Evolutionary conservation across 35 echinoderm and acorn worm species (phyloP).

Genomic region (Anneissia japonica): DNA sequence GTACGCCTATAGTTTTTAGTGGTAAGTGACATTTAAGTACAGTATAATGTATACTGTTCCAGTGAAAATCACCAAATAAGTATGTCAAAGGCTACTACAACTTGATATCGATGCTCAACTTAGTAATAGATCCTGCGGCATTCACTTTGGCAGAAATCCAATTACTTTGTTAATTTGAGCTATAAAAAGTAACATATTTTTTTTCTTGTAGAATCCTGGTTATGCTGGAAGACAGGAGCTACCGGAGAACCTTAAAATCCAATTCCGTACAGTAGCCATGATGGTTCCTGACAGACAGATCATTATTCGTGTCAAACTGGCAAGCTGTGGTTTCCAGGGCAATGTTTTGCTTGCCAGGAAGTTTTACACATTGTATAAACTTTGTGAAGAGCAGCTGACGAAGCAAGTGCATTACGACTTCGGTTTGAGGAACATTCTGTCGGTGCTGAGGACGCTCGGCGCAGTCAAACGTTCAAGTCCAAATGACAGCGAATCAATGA

Average conservation of each 20-base stretch:
- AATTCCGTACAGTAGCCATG: constrained; percentile 97
- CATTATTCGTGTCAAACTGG: constrained; percentile 93
- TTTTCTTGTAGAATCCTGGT: constrained; percentile 66
- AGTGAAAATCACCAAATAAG: no score
- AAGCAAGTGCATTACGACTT: constrained; percentile 99
- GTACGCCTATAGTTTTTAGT: no score
- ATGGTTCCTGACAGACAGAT: constrained; percentile 99
- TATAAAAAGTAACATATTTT: constrained; percentile 6
- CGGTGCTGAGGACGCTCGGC: constrained; percentile 89
- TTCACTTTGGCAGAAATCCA: no score
- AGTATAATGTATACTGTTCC: no score
- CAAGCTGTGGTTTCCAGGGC: constrained; percentile 94
- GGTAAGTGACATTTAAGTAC: no score
- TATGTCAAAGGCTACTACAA: no score
- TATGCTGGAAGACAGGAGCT: constrained; percentile 95
- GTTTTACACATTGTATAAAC: constrained; percentile 97
- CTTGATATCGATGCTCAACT: no score
- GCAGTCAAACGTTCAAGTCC: constrained; percentile 92
- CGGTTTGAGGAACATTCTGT: constrained; percentile 93
- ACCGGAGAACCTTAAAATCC: constrained; percentile 95
- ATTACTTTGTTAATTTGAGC: no score
- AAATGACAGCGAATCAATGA: constrained; percentile 82
- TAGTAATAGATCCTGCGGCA: no score
- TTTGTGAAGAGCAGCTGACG: constrained; percentile 97
- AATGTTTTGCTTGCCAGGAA: constrained; percentile 87